Evolutionary conservation across 2,113 vertebrate genomes (phyloP), one percentile per base, ranked within the genome.

Genomic region (Thymallus thymallus): DNA sequence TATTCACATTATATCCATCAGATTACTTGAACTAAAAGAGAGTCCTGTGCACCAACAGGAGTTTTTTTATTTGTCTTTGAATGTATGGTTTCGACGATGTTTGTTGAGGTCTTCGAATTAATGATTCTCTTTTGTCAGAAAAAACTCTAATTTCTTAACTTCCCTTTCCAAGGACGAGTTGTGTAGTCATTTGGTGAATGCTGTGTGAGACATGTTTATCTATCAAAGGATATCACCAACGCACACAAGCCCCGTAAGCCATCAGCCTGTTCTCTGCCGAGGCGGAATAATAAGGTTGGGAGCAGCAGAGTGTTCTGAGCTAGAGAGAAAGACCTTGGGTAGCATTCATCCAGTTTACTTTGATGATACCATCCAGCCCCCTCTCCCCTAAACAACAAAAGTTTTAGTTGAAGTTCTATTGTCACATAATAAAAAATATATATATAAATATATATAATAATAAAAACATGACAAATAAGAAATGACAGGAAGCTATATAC

Each of bases 121-220:
- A 64, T 66, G 35, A 41, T 41, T 10, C 35, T 41, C 35, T 10
- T 41, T 41, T 41, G 79, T 79, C 65, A 76, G 60, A 77, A 55
- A 68, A 80, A 84, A 75, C 77, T 90, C 80, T 84, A 64, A 79
- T 73, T 76, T 74, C 26, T 64, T 30, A 79, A 62, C 78, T 79
- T 46, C 56, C 65, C 64, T 66, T 76, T 79, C 84, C 83, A 90
- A 92, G 89, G 88, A 83, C 86, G 82, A 73, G 76, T 60, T 82
- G 71, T 82, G 73, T 78, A 73, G 70, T 75, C 80, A 78, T 72
- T 60, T 24, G 29, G 75, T 60, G 72, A 84, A 51, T 68, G 75
- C 67, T 56, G 68, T 71, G 30, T 51, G 16, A 66, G 30, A 22
- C 66, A 22, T 71, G 72, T 77, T 74, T 79, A 76, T 83, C 79